Conservation (phyloP, 1,140 invertebrate species). For the Diabrotica virgifera region DNA sequence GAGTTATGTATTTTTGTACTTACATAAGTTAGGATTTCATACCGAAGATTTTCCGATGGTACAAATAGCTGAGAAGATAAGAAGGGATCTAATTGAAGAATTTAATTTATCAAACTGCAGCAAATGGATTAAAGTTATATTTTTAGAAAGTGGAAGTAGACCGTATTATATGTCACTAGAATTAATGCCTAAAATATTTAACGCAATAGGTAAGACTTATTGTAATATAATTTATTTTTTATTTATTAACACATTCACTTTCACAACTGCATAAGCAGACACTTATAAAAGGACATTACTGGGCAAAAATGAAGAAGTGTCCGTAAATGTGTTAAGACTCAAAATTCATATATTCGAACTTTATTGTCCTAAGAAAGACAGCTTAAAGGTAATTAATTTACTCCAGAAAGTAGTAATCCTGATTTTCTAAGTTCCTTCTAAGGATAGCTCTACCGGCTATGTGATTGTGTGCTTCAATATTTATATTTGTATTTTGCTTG, state of each 20-base stretch:
- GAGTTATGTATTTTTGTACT: slow-evolving; percentile 38
- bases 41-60: slow-evolving; percentile 29
- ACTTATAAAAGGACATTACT: no score
- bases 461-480: no score
- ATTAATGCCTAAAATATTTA: slow-evolving; percentile 35
- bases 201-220: slow-evolving; percentile 32
- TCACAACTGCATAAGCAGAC: no score
- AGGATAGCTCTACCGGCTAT: no score
- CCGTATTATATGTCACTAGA: slow-evolving; percentile 31
- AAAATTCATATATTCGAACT: no score
- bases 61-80: slow-evolving; percentile 28
- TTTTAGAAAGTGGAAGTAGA: slow-evolving; percentile 31
- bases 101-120: slow-evolving; percentile 27
- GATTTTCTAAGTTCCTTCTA: no score
- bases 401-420: no score
- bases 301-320: no score
- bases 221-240: not conserved
- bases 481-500: no score
- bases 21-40: slow-evolving; percentile 38
- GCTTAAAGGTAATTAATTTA: no score
- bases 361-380: no score
- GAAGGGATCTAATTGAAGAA: slow-evolving; percentile 24
- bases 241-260: not conserved
- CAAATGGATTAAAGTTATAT: slow-evolving; percentile 32
- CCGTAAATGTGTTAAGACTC: no score